phyloP scores from a whole-genome alignment of 2,888 invertebrate species.

The Eueremaeus valkanovi region DNA sequence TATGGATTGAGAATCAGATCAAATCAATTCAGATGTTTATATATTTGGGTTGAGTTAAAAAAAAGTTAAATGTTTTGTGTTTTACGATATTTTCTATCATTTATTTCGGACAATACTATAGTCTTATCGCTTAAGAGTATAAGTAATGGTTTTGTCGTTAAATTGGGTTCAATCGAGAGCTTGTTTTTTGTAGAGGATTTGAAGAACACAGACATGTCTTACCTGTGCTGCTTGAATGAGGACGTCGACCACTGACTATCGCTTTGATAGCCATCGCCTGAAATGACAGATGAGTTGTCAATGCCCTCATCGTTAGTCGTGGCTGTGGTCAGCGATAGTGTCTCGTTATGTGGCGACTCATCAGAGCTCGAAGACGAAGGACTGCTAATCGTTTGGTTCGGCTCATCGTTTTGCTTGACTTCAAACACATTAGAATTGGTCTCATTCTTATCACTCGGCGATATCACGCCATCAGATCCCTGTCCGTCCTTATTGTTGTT shows the following conservation, averaged over 20 bases:
- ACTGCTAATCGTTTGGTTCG: slow-evolving; percentile 2
- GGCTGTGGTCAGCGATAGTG: neutral
- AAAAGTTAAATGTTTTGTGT: too few relatives aligned
- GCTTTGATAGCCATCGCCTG: slow-evolving; percentile 27
- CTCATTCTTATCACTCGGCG: slow-evolving; percentile 3
- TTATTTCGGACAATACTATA: neutral
- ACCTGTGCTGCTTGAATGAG: slow-evolving; percentile 12
- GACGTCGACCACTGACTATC: slow-evolving; percentile 30
- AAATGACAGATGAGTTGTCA: slow-evolving; percentile 19
- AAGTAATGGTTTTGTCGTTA: neutral
- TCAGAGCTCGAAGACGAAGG: slow-evolving; percentile 20
- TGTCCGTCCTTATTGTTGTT: slow-evolving; percentile 19
- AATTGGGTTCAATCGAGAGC: slow-evolving; percentile 1
- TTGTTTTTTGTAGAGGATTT: neutral
- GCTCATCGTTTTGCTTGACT: neutral
- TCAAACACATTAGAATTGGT: neutral
- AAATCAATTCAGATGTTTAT: too few relatives aligned
- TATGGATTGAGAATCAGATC: too few relatives aligned
- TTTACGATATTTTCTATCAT: slow-evolving; percentile 8
- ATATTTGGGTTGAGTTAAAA: too few relatives aligned
- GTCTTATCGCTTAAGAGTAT: too few relatives aligned
- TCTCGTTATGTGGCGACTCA: neutral
- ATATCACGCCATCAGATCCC: neutral
- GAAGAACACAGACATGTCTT: neutral
- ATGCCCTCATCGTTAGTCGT: slow-evolving; percentile 20